Base-by-base conservation (phyloP, 2,113 vertebrate genomes). In the Arothron firmamentum region DNA sequence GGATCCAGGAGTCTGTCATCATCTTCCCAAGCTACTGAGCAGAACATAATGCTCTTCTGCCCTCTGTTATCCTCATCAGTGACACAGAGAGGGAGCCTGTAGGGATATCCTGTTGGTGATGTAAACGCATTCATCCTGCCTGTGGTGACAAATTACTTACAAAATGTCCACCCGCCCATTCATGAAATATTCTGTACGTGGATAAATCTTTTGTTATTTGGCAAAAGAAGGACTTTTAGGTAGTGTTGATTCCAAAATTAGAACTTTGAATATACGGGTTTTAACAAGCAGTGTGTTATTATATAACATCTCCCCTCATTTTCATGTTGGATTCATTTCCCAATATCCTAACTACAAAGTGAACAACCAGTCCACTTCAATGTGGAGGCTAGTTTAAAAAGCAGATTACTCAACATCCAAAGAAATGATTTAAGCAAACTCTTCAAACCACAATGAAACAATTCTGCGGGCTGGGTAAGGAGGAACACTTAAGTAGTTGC, bases 11-110 rank as follows among this genome's bases (percentile, higher is more conserved):
- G 91, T 88, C 90, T 92, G 95, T 91, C 90, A 94, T 94, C 93
- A 94, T 94, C 92, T 93, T 90, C 89, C 90, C 84, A 87, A 92
- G 81, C 93, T 91, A 92, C 92, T 92, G 92, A 93, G 91, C 88
- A 93, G 93, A 91, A 91, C 34, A 92, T 91, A 93, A 93, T 91
- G 91, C 88, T 82, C 87, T 12, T 38, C 34, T 9, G 34, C 34
- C 82, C 85, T 94, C 95, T 98, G 96, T 93, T 97, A 94, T 94
- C 92, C 93, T 94, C 95, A 96, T 98, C 93, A 96, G 89, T 81
- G 90, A 93, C 90, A 88, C 91, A 91, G 93, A 86, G 92, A 94
- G 84, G 90, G 83, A 83, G 92, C 93, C 94, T 94, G 92, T 93
- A 88, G 94, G 94, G 93, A 95, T 93, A 94, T 97, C 94, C 94